Conservation (phyloP, 2,888 invertebrate species). For the Euphydryas editha region DNA sequence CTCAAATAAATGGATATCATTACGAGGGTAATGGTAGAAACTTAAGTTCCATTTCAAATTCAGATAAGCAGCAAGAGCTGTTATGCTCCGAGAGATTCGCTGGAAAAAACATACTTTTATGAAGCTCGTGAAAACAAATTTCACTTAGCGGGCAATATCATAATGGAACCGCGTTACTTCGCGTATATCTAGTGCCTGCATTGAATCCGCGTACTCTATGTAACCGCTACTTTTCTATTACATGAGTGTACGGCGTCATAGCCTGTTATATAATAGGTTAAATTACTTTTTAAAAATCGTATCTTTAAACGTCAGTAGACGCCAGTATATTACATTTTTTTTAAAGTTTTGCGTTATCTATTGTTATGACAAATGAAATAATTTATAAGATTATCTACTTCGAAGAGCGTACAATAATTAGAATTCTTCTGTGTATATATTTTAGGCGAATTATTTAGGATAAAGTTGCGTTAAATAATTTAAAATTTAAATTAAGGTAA, state of each 20-base stretch:
- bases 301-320: too few species aligned
- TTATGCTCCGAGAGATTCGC: constrained; percentile 58
- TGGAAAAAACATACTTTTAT: constrained; percentile 66
- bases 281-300: not conserved
- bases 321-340: too few species aligned
- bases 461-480: constrained; percentile 37
- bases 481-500: constrained; percentile 48
- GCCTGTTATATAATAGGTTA: constrained; percentile 5
- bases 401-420: not conserved
- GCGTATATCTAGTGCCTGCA: constrained; percentile 59
- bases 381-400: not conserved
- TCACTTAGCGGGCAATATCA: constrained; percentile 78
- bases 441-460: constrained; percentile 15
- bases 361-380: not conserved
- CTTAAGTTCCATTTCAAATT: constrained; percentile 41
- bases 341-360: not conserved
- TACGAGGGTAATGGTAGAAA: constrained; percentile 38
- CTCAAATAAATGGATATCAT: constrained; percentile 39
- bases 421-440: constrained; percentile 1
- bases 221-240: constrained; percentile 67
- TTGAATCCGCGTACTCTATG: constrained; percentile 62
- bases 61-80: constrained; percentile 46
- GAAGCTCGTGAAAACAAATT: constrained; percentile 73
- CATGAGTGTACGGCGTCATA: constrained; percentile 44
- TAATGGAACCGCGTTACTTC: constrained; percentile 75